Percentiles rank a stretch among this genome's conserved stretches.
These are phyloP conservation scores for Hoplostethus atlanticus DNA, from an alignment of 2,797 vertebrate species.

Conservation along the genomic window DNA sequence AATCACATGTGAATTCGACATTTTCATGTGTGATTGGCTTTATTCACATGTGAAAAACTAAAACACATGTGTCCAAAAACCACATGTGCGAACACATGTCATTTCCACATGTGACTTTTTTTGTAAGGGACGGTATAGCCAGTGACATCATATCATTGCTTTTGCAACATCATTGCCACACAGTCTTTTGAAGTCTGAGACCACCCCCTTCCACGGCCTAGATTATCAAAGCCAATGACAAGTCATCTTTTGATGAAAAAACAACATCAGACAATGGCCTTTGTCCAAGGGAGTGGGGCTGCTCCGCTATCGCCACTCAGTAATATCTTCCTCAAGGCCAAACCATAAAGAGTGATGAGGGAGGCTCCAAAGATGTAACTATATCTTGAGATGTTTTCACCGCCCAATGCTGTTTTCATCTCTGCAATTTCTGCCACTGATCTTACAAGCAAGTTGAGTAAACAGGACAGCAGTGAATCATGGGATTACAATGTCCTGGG, in stretches of 20 bases:
- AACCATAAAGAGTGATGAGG: constrained; percentile 51
- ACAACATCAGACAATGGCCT: constrained; percentile 69
- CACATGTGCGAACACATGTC: too few species aligned
- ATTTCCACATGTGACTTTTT: too few species aligned
- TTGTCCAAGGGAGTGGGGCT: constrained; percentile 70
- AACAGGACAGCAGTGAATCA: constrained; percentile 86
- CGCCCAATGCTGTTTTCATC: constrained; percentile 24
- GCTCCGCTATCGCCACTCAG: constrained; percentile 68
- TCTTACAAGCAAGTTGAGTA: constrained; percentile 55
- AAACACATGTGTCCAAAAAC: too few species aligned
- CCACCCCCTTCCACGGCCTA: constrained; percentile 33
- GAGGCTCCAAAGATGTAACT: constrained; percentile 58
- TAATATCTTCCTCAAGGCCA: constrained; percentile 74
- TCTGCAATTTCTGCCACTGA: constrained; percentile 3
- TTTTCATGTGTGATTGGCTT: too few species aligned
- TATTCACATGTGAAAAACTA: too few species aligned
- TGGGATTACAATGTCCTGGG: constrained; percentile 67
- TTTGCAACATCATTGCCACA: constrained; percentile 65
- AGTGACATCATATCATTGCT: constrained; percentile 54
- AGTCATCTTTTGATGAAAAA: constrained; percentile 62
- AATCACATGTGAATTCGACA: too few species aligned
- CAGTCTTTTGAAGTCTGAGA: constrained; percentile 67
- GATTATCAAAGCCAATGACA: constrained; percentile 64
- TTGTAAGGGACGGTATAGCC: background rate
- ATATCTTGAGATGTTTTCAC: constrained; percentile 43